Evolutionary conservation across 2,888 invertebrate species (phyloP), one percentile per base, ranked within the genome.

Genomic region (Amphipoea lucens): DNA sequence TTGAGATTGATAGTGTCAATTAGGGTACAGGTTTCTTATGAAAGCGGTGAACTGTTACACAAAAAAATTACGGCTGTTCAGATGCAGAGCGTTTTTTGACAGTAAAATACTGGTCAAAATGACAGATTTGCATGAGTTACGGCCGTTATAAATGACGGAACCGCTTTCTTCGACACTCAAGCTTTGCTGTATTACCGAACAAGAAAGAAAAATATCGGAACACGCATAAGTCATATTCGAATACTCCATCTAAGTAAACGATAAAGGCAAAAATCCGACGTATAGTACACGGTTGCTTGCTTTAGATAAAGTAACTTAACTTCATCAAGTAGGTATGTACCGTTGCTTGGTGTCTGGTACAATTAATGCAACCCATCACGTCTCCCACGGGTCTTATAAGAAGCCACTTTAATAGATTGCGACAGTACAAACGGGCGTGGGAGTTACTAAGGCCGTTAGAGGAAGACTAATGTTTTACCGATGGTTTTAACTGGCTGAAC

Each of bases 391-490:
- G 63, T 17, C 7, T 45, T 40, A 1, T 62, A 75, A 40, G 62
- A 75, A 63, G 23, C 17, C 23, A 70, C 69, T 83, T 40, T 60
- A 83, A 20, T 65, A 69, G 54, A 82, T 57, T 60, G 51, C 57
- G 69, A 60, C 77, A 42, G 4, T 60, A 48, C 40, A 65, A 76
- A 75, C 11, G 20, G 60, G 29, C 29, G 17, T 57, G 40, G 62
- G 23, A 82, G 9, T 42, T 69, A 57, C n/a, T 36, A 14, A 40
- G 2, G 23, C 80, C 36, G 29, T 51, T 57, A n/a, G 36, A 57
- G 7, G 40, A 82, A 68, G 40, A 65, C 40, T 68, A 9, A 40
- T 74, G 17, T 42, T 40, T 5, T n/a, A 4, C 12, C 40, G 14
- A 48, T 54, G 11, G 29, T 54, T 57, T 42, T 6, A 42, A 42